Base-by-base conservation (phyloP, 2,113 vertebrate species). In the Dermatemys mawii region DNA sequence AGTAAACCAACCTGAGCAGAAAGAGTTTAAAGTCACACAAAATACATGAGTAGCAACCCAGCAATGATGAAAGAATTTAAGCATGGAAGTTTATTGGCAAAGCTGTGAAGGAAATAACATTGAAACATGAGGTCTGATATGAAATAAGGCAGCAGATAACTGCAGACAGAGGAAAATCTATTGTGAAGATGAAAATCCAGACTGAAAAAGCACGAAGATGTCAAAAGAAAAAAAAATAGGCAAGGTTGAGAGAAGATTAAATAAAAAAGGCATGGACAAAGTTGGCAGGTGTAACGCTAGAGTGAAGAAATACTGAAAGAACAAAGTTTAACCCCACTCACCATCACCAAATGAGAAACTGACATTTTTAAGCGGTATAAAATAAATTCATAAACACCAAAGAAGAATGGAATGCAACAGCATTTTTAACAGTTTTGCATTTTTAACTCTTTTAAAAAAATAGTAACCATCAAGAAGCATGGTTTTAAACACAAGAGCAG, bases 11-110 rank as follows among this genome's bases (percentile, higher is more conserved):
- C 12, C 11, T 80, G 21, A 78, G 50, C 48, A 73, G 48, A 17
- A 79, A 41, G 55, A n/a, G 11, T 86, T 91, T 92, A 88, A 94
- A 84, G 54, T 27, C 54, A 73, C 27, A 79, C 27, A 78, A 48
- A 94, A 51, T 3, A 10, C 21, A 81, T 26, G 55, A 87, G 19
- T n/a, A 92, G n/a, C 48, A 78, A 49, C n/a, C 46, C 19, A 51
- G 54, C 9, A 78, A 76, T 78, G 70, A 78, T 87, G 54, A 78
- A 70, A 83, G 48, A 76, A 46, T 44, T 57, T 78, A 70, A 88
- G 44, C 81, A 55, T 11, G 24, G 46, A 79, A 70, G 54, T 54
- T 83, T 88, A 51, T 1, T 55, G 80, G 21, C 6, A 70, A 92
- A 90, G 24, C 84, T 32, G 6, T 48, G 67, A 86, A 92, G 6